phyloP scores from a whole-genome alignment of 2,113 vertebrate genomes.

The Nettapus auritus region DNA sequence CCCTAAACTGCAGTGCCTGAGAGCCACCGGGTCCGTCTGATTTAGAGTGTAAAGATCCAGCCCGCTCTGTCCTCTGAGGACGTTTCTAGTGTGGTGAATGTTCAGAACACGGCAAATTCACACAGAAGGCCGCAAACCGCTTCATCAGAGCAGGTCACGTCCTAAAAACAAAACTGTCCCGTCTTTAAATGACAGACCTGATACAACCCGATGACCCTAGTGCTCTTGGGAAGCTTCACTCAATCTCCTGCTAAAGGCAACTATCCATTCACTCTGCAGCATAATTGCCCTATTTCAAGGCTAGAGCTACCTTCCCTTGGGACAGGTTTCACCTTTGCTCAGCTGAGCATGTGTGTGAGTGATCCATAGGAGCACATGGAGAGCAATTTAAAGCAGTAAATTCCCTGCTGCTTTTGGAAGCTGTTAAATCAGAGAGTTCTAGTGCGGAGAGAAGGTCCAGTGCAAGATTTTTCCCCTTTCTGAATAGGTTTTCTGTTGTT shows the following conservation, averaged over 20 bases:
- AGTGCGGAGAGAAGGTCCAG: background rate
- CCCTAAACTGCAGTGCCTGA: background rate
- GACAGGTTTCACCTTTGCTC: conserved; percentile 62
- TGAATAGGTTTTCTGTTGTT: background rate
- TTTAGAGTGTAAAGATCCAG: background rate
- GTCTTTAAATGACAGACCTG: background rate
- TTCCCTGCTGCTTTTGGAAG: conserved; percentile 51
- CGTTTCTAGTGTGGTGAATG: background rate
- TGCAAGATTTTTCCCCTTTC: background rate
- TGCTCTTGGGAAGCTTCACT: conserved; percentile 2
- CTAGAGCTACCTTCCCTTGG: conserved; percentile 46
- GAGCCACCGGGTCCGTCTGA: background rate
- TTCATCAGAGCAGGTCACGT: background rate
- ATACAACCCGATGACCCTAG: background rate
- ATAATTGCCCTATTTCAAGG: conserved; percentile 46
- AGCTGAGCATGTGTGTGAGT: conserved; percentile 8
- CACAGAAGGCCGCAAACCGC: background rate
- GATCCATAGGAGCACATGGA: conserved; percentile 30
- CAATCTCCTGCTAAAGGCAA: background rate
- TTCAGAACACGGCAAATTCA: background rate
- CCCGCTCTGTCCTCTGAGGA: background rate
- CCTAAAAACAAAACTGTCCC: background rate
- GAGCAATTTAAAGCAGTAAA: conserved; percentile 43
- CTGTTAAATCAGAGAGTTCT: conserved; percentile 27
- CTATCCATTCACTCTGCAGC: background rate